Conservation (phyloP, 2,113 vertebrate genomes). For the Pterophyllum scalare region DNA sequence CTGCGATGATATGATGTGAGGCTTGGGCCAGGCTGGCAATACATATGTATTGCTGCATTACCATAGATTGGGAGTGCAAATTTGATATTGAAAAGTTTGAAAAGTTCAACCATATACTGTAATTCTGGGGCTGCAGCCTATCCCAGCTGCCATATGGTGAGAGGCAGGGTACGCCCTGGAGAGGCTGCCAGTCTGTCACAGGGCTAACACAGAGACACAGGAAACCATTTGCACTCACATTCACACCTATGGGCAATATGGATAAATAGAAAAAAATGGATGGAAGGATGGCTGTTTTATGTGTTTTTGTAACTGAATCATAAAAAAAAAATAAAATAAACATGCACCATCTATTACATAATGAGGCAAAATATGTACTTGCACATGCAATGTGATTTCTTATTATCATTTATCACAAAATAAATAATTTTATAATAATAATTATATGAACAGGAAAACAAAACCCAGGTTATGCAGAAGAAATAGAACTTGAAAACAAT, state of each 20-base stretch:
- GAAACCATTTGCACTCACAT: no score
- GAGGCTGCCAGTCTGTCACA: no score
- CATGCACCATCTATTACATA: neutral
- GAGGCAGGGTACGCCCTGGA: no score
- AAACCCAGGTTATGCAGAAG: neutral
- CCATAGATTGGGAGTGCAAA: neutral
- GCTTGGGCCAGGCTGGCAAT: neutral
- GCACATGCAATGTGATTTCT: neutral
- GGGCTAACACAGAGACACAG: no score
- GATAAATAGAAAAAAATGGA: no score
- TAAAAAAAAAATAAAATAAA: neutral
- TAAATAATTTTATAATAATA: neutral
- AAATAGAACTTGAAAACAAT: neutral
- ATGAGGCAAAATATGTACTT: accelerated
- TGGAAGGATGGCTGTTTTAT: no score
- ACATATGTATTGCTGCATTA: accelerated
- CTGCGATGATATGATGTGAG: neutral
- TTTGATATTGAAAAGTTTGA: neutral
- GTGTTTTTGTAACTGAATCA: neutral
- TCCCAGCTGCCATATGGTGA: no score
- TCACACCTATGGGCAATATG: no score
- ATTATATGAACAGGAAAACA: neutral
- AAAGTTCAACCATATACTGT: neutral
- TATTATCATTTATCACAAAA: neutral
- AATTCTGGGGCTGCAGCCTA: neutral